Base-by-base conservation (phyloP, 1,140 invertebrate genomes). In the Onthophagus taurus region DNA sequence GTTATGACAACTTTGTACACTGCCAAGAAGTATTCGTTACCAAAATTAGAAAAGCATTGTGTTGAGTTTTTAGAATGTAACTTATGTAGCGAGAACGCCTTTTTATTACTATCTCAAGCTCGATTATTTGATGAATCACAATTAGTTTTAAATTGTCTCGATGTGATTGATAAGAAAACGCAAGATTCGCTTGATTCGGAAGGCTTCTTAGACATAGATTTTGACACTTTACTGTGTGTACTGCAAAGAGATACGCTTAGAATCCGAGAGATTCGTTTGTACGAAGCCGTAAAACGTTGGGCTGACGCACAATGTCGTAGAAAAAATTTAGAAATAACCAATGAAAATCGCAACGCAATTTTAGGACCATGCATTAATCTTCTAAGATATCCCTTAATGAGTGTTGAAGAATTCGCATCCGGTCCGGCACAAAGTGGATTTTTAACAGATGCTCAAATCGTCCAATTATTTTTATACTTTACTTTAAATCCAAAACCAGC, bases 1-100 rank as follows among this genome's bases (percentile, higher is more conserved):
- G 87, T 90, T 2, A 89, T 90, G 85, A 85, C 85, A 1, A 87
- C 84, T 4, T 60, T 90, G 33, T 89, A 90, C 56, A 84, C 85
- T 5, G 86, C 87, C 4, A 90, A 90, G 55, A 91, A 91, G 57
- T 91, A 91, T 67, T 84, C 83, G 4, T 83, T 90, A 0, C 81
- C 83, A 8, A 80, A 83, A 7, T 64, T 91, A 42, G 86, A 90
- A 59, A 79, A 82, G 50, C 83, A 83, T 49, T 91, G 88, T 68
- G 85, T 90, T 1, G 84, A 89, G 53, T 90, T 87, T 64, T 66
- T 91, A 8, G 83, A 88, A 55, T 74, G 75, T 20, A 87, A 89
- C 63, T 68, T 90, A 17, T 78, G 78, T 31, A 77, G 80, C 42
- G 85, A 89, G 52, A 90, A 90, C 71, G 86, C 86, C n/a, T 90